These are phyloP conservation scores for Pheosia gnoma DNA, from an alignment of 2,888 invertebrate genomes.

Conservation along the genomic window DNA sequence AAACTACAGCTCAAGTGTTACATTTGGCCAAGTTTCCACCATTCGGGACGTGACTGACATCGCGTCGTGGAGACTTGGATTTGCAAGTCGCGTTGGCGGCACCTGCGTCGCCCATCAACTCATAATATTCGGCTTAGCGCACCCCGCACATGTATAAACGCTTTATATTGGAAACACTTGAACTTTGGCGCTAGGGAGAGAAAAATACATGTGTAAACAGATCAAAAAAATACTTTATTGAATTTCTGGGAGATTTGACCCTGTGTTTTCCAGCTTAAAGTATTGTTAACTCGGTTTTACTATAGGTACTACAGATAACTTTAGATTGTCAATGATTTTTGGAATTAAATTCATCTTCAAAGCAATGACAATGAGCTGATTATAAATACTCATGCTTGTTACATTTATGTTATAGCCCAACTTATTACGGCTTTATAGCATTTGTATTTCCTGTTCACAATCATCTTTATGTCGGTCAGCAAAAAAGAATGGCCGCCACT, in stretches of 20 bases:
- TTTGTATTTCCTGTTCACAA: neutral
- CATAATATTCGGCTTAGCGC: conserved; percentile 85
- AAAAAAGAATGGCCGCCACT: conserved; percentile 19
- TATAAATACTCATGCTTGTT: neutral
- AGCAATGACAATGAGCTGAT: too few relatives aligned
- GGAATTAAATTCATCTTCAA: neutral
- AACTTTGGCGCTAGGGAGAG: conserved; percentile 37
- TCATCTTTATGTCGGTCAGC: conserved; percentile 8
- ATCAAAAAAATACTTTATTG: conserved; percentile 39
- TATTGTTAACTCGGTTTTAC: neutral
- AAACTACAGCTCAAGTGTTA: conserved; percentile 15
- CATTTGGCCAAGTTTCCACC: conserved; percentile 40
- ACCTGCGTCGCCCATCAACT: conserved; percentile 78
- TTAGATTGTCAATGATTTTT: neutral
- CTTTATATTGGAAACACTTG: conserved; percentile 46
- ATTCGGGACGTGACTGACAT: conserved; percentile 59
- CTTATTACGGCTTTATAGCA: too few relatives aligned
- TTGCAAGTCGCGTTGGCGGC: conserved; percentile 75
- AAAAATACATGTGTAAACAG: conserved; percentile 48
- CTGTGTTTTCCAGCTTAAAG: conserved; percentile 15
- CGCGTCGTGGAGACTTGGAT: conserved; percentile 39
- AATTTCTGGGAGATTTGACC: conserved; percentile 30
- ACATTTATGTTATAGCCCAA: neutral
- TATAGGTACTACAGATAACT: neutral
- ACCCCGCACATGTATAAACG: conserved; percentile 45